These are phyloP conservation scores for Metellina segmentata DNA, from an alignment of 2,888 invertebrate genomes.

Conservation along the genomic window DNA sequence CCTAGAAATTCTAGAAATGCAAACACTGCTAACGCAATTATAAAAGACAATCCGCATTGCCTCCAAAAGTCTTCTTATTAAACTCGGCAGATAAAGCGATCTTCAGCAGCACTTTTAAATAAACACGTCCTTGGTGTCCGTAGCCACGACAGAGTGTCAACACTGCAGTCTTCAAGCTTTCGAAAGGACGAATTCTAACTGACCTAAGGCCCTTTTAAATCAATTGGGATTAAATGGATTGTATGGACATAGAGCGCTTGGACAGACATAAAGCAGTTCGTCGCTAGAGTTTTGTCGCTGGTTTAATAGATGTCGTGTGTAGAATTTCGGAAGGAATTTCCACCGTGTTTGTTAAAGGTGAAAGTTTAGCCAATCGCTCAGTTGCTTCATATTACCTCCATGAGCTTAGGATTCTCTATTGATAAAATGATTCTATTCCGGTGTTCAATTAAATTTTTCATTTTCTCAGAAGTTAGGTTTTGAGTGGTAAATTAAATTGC, in stretches of 20 bases:
- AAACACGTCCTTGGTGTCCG: neutral
- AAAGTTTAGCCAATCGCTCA: too few species aligned
- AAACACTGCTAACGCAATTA: neutral
- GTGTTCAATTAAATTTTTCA: too few species aligned
- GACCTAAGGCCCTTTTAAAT: neutral
- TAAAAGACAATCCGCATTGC: neutral
- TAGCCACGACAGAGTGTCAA: constrained; percentile 14
- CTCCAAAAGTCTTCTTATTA: neutral
- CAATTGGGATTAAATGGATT: constrained; percentile 1
- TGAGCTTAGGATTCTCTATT: too few species aligned
- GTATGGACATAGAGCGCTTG: neutral
- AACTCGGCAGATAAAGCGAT: neutral
- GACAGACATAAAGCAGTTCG: neutral
- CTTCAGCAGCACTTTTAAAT: constrained; percentile 10
- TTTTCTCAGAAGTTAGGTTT: too few species aligned
- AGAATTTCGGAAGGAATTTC: neutral
- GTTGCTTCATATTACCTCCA: too few species aligned
- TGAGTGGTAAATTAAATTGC: too few species aligned
- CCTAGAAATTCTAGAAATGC: neutral
- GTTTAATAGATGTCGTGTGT: constrained; percentile 6
- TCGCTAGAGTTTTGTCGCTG: neutral
- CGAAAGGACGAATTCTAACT: neutral
- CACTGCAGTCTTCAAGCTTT: neutral
- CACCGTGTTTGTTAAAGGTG: too few species aligned
- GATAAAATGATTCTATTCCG: too few species aligned